Conservation (phyloP, 2,113 vertebrate genomes). For the Pongo pygmaeus region DNA sequence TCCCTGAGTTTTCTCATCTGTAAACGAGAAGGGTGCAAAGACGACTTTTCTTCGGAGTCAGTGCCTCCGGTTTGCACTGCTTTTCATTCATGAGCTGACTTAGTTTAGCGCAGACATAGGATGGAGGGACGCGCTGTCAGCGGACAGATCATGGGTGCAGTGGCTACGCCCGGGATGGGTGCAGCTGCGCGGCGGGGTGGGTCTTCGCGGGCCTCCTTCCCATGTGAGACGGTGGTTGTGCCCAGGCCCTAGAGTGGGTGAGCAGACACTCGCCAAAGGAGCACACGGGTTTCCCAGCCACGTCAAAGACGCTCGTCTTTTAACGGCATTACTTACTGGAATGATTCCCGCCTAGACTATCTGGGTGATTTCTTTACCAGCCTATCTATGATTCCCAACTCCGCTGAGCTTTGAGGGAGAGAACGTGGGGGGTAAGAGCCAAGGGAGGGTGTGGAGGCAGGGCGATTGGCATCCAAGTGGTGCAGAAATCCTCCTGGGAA, state of each 20-base stretch:
- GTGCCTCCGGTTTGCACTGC: neutral
- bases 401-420: neutral
- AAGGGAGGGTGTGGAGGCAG: neutral
- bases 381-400: neutral
- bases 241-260: neutral
- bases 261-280: neutral
- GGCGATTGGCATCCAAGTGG: neutral
- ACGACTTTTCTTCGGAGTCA: neutral
- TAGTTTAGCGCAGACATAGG: neutral
- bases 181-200: neutral
- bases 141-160: neutral
- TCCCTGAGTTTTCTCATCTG: neutral
- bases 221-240: neutral
- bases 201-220: neutral
- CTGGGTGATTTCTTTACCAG: neutral
- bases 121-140: neutral
- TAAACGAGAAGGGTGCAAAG: neutral
- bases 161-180: neutral
- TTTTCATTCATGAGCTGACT: neutral
- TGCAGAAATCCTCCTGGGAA: slow-evolving; percentile 66
- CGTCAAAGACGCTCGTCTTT: neutral
- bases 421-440: neutral
- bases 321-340: neutral
- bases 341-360: neutral
- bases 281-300: neutral